Percentiles rank a stretch among this genome's conserved stretches.
phyloP scores from a whole-genome alignment of 2,888 invertebrate genomes.

The Zaprionus bogoriensis region DNA sequence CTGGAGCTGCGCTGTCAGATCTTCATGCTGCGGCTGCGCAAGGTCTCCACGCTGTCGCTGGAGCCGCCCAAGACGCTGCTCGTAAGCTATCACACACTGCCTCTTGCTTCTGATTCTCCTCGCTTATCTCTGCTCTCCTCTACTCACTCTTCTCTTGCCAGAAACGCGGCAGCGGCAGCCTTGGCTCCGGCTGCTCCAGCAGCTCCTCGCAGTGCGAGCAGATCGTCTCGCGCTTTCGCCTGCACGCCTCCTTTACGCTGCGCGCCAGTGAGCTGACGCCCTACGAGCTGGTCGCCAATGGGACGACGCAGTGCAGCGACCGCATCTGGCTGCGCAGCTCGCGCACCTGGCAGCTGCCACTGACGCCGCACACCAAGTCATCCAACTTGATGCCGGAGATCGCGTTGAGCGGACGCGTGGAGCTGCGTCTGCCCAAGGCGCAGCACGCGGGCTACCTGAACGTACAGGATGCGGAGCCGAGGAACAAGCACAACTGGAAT shows the following conservation, averaged over 20 bases:
- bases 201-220: conserved; percentile 61
- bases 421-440: conserved; percentile 67
- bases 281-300: conserved; percentile 63
- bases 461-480: conserved; percentile 82
- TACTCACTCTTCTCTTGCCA: conserved; percentile 4
- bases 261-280: conserved; percentile 72
- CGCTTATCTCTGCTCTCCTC: background rate
- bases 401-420: conserved; percentile 68
- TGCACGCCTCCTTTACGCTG: conserved; percentile 78
- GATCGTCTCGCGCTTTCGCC: conserved; percentile 80
- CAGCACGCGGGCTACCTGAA: conserved; percentile 84
- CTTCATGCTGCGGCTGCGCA: conserved; percentile 83
- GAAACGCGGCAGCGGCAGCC: conserved; percentile 53
- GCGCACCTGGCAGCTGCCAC: conserved; percentile 55
- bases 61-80: conserved; percentile 53
- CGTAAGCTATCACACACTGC: conserved; percentile 34
- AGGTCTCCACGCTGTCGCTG: conserved; percentile 71
- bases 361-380: conserved; percentile 61
- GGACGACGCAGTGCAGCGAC: conserved; percentile 41
- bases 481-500: conserved; percentile 84
- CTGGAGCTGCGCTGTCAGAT: conserved; percentile 83
- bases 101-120: too few species aligned
- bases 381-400: conserved; percentile 75
- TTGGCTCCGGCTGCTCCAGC: conserved; percentile 50
- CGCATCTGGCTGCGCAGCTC: conserved; percentile 72